Base-by-base conservation (phyloP, 2,888 invertebrate species). In the Caradrina clavipalpis region DNA sequence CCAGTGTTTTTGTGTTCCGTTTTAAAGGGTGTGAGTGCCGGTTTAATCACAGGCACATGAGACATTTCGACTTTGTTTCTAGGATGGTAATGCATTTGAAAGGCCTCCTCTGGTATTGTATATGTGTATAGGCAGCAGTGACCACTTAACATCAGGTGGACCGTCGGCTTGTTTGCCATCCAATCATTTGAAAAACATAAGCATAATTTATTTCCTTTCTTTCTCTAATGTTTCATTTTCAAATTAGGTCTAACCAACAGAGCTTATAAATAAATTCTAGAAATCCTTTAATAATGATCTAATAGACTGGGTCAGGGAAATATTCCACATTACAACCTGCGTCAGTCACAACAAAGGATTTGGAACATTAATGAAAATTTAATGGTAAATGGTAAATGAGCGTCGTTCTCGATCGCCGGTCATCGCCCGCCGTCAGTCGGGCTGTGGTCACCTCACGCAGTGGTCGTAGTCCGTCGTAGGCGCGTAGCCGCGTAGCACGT, bases 361-460 rank as follows among this genome's bases (percentile, higher is more conserved):
- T 81, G 70, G 87, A 84, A 80, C 88, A 83, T 70, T 79, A 77
- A 82, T 87, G 81, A 87, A 89, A 87, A 73, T 60, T 80, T 88
- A 89, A 88, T 87, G 85, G 85, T 75, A 68, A 89, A 88, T 87
- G 85, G 85, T 75, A 68, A 61, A 45, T 69, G 60, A 58, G 57
- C 50, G 76, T 55, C 26, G 78, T 42, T 56, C 64, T 76, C 68
- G 62, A 73, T 74, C 69, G 81, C 13, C 91, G 92, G 92, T 92
- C 92, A 92, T 89, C 89, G 92, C 76, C 91, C 91, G 90, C 55
- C 71, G 82, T 17, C 82, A 85, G 82, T 86, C 62, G 67, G 42
- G 69, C 61, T 69, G 73, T 86, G 88, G 83, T 84, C 81, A 86
- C 78, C 87, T 76, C 60, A 76, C 74, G 69, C 82, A 67, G 75